Conservation (phyloP, 1,140 invertebrate genomes). For the Drosophila suzukii region DNA sequence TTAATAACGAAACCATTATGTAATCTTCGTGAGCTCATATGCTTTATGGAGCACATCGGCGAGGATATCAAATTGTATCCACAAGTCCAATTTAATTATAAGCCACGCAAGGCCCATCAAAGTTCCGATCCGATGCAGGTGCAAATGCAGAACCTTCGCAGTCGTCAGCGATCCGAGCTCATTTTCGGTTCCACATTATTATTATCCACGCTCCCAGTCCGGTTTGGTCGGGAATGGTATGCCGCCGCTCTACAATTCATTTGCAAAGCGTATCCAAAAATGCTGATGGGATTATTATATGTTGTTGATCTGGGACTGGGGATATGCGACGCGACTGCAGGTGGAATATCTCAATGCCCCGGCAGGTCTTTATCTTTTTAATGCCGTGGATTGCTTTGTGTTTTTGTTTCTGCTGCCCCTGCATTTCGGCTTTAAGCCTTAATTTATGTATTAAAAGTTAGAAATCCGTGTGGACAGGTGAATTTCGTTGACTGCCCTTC, state of each 20-base stretch:
- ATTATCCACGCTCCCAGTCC: constrained; percentile 72
- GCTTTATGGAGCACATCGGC: constrained; percentile 71
- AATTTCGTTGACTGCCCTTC: constrained; percentile 41
- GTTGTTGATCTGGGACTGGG: constrained; percentile 63
- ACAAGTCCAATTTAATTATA: constrained; percentile 82
- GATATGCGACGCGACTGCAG: constrained; percentile 54
- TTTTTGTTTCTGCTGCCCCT: constrained; percentile 25
- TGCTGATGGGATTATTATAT: constrained; percentile 83
- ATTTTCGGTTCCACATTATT: constrained; percentile 83
- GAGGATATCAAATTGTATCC: constrained; percentile 74
- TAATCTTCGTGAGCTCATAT: constrained; percentile 54
- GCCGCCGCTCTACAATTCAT: constrained; percentile 73
- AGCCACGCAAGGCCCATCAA: constrained; percentile 72
- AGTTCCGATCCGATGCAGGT: constrained; percentile 65
- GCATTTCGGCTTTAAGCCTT: constrained; percentile 65
- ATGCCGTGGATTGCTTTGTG: constrained; percentile 67
- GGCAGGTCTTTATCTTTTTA: constrained; percentile 73
- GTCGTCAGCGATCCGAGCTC: constrained; percentile 57
- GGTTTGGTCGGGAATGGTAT: constrained; percentile 43
- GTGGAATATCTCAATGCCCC: constrained; percentile 68
- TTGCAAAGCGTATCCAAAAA: constrained; percentile 83
- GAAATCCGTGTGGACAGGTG: constrained; percentile 82
- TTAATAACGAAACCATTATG: constrained; percentile 48
- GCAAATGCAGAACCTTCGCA: constrained; percentile 66
- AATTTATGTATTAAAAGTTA: constrained; percentile 82